Evolutionary conservation across 1,140 invertebrate genomes (phyloP).

Genomic region (Penaeus japonicus): DNA sequence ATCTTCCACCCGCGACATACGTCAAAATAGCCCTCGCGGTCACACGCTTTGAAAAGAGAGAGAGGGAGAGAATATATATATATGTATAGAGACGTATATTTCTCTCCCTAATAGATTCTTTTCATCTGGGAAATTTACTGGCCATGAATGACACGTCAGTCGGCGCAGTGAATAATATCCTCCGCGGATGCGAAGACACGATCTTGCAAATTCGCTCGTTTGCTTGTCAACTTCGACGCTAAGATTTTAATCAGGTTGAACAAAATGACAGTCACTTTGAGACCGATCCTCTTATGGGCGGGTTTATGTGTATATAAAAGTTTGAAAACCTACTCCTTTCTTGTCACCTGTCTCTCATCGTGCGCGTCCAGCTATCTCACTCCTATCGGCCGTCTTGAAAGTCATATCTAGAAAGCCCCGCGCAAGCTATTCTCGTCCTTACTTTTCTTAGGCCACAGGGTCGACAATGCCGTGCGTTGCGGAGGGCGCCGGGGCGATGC

Average conservation of each 20-base stretch:
- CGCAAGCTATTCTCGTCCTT: background rate
- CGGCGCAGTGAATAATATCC: too few relatives aligned
- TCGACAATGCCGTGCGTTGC: background rate
- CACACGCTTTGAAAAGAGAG: too few relatives aligned
- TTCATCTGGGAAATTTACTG: too few relatives aligned
- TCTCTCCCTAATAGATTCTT: too few relatives aligned
- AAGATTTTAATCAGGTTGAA: slow-evolving; percentile 11
- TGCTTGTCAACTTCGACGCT: background rate
- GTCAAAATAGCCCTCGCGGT: too few relatives aligned
- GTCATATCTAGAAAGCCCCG: background rate
- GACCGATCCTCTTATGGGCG: too few relatives aligned
- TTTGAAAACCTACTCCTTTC: slow-evolving; percentile 27
- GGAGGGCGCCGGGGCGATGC: background rate
- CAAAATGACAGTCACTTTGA: background rate
- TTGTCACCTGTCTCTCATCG: slow-evolving; percentile 40
- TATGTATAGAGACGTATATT: too few relatives aligned
- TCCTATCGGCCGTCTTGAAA: background rate
- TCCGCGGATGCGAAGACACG: too few relatives aligned
- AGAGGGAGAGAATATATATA: too few relatives aligned
- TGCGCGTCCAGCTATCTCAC: background rate
- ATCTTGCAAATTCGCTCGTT: too few relatives aligned
- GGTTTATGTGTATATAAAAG: slow-evolving; percentile 41
- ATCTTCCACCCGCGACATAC: too few relatives aligned
- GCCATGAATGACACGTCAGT: too few relatives aligned
- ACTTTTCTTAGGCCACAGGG: background rate